Conservation (phyloP, 2,113 vertebrate species). For the Oostethus manadensis region DNA sequence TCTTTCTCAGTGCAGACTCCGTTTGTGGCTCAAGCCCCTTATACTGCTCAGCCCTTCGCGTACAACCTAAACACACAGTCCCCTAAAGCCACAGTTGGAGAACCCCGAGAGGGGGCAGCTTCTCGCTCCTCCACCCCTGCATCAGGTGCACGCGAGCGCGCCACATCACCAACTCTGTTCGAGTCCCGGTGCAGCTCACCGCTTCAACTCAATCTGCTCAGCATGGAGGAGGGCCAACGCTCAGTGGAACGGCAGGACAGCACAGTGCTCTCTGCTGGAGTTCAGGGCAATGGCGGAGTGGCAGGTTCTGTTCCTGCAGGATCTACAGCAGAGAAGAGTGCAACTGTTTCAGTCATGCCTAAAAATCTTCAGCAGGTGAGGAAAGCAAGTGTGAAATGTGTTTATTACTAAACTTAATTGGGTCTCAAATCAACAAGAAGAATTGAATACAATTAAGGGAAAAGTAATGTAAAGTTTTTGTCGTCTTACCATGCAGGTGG, state of each 20-base stretch:
- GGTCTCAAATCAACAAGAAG: not conserved
- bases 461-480: not conserved
- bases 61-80: conserved; percentile 56
- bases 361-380: conserved; percentile 71
- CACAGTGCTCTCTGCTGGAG: conserved; percentile 9
- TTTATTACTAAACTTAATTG: not conserved
- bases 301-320: conserved; percentile 26
- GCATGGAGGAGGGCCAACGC: conserved; percentile 84
- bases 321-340: conserved; percentile 38
- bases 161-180: conserved; percentile 76
- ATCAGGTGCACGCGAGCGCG: conserved; percentile 44
- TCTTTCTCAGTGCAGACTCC: conserved; percentile 61
- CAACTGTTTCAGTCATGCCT: conserved; percentile 32
- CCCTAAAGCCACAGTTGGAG: conserved; percentile 52
- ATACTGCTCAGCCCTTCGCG: conserved; percentile 59
- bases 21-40: conserved; percentile 51
- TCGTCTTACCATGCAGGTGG: conserved; percentile 41
- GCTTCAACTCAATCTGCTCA: conserved; percentile 87
- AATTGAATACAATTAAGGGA: too few species aligned
- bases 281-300: conserved; percentile 27
- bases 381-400: not conserved
- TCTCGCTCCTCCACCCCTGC: conserved; percentile 75
- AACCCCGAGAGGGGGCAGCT: conserved; percentile 42
- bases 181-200: conserved; percentile 91
- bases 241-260: conserved; percentile 56